Evolutionary conservation across 2,888 invertebrate species (phyloP).

Genomic region (Drosophila melanocephala): DNA sequence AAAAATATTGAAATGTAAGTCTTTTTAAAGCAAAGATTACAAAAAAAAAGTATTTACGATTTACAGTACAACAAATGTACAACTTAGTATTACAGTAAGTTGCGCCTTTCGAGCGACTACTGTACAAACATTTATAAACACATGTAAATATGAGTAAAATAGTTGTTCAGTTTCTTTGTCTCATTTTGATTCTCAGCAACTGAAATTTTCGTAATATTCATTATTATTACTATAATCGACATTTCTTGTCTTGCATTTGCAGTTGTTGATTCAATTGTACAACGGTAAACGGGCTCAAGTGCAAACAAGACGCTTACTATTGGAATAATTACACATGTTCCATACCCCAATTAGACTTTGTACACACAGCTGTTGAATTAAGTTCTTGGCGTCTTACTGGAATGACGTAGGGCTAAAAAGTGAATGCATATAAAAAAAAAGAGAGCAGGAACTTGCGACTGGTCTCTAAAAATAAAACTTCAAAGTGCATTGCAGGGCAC

Average conservation of each 20-base stretch:
- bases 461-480: conserved; percentile 60
- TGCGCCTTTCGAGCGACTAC: background rate
- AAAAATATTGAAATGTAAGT: background rate
- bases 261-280: conserved; percentile 30
- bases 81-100: too few species aligned
- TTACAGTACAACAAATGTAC: too few species aligned
- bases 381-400: conserved; percentile 14
- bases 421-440: background rate
- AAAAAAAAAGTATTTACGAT: background rate
- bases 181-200: background rate
- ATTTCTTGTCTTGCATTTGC: background rate
- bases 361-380: conserved; percentile 41
- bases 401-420: background rate
- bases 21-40: background rate
- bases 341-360: conserved; percentile 29
- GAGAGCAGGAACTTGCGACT: conserved; percentile 10
- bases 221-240: background rate
- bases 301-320: conserved; percentile 21
- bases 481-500: conserved; percentile 66
- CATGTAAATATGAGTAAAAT: background rate
- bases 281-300: conserved; percentile 7
- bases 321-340: conserved; percentile 30
- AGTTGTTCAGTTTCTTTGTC: background rate
- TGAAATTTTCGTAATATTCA: background rate
- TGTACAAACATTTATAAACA: background rate